Conservation (phyloP, 2,113 vertebrate genomes). For the Sisor rabdophorus region DNA sequence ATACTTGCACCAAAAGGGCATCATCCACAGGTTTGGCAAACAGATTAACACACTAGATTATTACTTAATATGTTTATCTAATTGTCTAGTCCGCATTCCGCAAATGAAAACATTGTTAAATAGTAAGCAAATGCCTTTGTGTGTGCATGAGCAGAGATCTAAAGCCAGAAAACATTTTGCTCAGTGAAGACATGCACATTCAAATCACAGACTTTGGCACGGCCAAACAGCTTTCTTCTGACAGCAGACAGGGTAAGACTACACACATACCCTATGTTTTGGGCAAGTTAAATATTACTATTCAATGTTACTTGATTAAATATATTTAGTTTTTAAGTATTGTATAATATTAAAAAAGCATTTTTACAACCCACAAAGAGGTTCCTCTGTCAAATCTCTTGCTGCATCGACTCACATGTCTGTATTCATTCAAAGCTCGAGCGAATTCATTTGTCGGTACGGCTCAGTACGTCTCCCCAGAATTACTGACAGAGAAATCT, state of each 20-base stretch:
- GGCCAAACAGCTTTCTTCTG: conserved; percentile 92
- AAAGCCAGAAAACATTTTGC: conserved; percentile 97
- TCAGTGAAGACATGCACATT: conserved; percentile 99
- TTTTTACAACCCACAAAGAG: background rate
- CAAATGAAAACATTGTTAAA: background rate
- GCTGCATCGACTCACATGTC: background rate
- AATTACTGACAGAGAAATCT: conserved; percentile 96
- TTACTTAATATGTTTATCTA: background rate
- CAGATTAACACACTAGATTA: background rate
- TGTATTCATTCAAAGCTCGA: conserved; percentile 70
- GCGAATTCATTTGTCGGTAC: conserved; percentile 99
- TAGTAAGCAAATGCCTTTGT: background rate
- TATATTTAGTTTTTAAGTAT: background rate
- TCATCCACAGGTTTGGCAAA: conserved; percentile 92
- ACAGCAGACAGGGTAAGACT: conserved; percentile 88
- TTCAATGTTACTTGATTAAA: background rate
- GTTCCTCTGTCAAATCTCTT: background rate
- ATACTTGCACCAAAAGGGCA: conserved; percentile 93
- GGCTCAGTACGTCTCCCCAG: conserved; percentile 96
- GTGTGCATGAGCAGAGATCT: conserved; percentile 80
- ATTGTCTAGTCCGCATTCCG: background rate
- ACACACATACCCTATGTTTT: background rate
- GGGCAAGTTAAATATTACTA: no score
- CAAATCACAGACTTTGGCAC: conserved; percentile 99
- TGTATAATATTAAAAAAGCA: no score